phyloP scores from a whole-genome alignment of 1,140 invertebrate species.

The Chelonus insularis region DNA sequence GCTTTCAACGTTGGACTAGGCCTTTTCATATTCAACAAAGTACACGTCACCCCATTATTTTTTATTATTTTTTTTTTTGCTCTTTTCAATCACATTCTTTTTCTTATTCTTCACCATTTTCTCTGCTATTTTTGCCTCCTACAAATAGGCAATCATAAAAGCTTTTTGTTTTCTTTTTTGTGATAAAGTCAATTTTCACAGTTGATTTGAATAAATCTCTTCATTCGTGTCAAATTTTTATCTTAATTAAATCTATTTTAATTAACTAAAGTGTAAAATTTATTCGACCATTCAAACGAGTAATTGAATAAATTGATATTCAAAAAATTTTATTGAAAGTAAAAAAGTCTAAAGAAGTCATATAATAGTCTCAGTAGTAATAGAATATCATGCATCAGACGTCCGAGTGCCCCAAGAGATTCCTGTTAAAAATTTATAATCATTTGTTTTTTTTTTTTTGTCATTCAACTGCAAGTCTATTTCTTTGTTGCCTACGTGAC shows the following conservation, averaged over 20 bases:
- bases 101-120: neutral
- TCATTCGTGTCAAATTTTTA: too few species aligned
- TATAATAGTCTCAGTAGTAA: too few species aligned
- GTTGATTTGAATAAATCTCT: too few species aligned
- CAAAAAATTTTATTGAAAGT: neutral
- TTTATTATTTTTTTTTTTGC: slow-evolving; percentile 14
- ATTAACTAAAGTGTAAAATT: slow-evolving; percentile 1
- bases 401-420: neutral
- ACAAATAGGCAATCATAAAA: slow-evolving; percentile 10
- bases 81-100: neutral
- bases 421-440: neutral
- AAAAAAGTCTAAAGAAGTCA: too few species aligned
- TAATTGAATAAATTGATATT: neutral
- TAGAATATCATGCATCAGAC: too few species aligned
- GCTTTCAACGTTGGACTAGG: slow-evolving; percentile 23
- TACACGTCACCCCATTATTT: slow-evolving; percentile 16
- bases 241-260: slow-evolving; percentile 5
- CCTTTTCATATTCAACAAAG: slow-evolving; percentile 19
- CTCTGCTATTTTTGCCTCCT: neutral
- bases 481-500: neutral
- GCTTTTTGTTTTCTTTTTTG: neutral
- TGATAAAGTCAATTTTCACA: neutral
- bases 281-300: neutral
- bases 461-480: neutral
- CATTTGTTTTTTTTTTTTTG: neutral